phyloP scores from a whole-genome alignment of 2,888 invertebrate species.

The Eupithecia abbreviata region DNA sequence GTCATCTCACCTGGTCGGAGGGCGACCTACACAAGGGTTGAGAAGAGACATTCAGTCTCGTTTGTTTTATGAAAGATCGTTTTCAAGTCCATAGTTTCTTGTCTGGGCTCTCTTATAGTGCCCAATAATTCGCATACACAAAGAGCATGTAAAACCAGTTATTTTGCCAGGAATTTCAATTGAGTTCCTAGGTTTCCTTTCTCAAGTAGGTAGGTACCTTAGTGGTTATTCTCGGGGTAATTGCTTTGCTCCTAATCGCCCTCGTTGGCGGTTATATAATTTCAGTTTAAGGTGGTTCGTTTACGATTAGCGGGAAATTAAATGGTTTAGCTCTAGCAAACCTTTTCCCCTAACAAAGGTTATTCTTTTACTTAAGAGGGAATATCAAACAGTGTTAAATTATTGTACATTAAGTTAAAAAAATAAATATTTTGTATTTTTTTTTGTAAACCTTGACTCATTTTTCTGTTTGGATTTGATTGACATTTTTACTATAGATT shows the following conservation, averaged over 20 bases:
- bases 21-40: too few relatives aligned
- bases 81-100: neutral
- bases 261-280: conserved; percentile 2
- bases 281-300: neutral
- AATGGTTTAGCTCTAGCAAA: neutral
- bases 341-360: too few relatives aligned
- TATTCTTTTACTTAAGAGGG: too few relatives aligned
- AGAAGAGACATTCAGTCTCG: too few relatives aligned
- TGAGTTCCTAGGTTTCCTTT: neutral
- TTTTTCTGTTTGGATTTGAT: neutral
- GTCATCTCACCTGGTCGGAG: too few relatives aligned
- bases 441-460: too few relatives aligned
- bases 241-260: conserved; percentile 1
- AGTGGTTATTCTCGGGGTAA: neutral
- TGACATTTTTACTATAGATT: neutral
- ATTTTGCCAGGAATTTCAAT: neutral
- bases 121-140: neutral
- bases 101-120: neutral
- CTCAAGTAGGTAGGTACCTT: neutral
- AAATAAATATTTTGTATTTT: too few relatives aligned
- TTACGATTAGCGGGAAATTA: neutral
- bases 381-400: too few relatives aligned
- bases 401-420: too few relatives aligned
- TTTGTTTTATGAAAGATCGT: neutral
- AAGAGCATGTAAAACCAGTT: neutral